Evolutionary conservation across 2,888 invertebrate species (phyloP).

Genomic region (Nebria salina): DNA sequence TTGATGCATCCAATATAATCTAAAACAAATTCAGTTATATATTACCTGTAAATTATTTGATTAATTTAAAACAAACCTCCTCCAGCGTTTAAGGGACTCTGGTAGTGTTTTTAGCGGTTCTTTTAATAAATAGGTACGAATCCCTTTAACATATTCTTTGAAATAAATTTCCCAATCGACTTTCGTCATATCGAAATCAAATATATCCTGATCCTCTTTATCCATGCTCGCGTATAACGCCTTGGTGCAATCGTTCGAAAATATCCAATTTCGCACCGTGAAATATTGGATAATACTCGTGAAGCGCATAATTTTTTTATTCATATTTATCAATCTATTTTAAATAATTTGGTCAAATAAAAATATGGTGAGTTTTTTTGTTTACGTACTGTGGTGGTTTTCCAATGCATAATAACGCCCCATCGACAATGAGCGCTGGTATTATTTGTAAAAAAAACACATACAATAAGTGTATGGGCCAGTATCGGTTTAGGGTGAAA

Average conservation of each 20-base stretch:
- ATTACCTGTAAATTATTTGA: neutral
- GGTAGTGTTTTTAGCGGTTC: slow-evolving; percentile 77
- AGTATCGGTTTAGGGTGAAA: slow-evolving; percentile 69
- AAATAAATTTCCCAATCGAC: slow-evolving; percentile 83
- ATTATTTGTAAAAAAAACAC: slow-evolving; percentile 71
- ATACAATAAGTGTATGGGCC: slow-evolving; percentile 68
- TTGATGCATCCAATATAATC: slow-evolving; percentile 50
- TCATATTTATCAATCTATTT: slow-evolving; percentile 77
- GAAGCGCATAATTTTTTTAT: slow-evolving; percentile 79
- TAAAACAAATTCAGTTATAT: slow-evolving; percentile 38
- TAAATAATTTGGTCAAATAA: neutral
- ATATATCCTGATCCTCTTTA: slow-evolving; percentile 67
- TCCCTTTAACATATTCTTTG: slow-evolving; percentile 75
- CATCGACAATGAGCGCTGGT: slow-evolving; percentile 70
- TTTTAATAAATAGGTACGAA: slow-evolving; percentile 80
- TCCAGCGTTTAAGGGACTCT: slow-evolving; percentile 62
- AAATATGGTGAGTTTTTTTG: neutral
- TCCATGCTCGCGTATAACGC: slow-evolving; percentile 13
- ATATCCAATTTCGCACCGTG: slow-evolving; percentile 73
- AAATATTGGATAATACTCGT: slow-evolving; percentile 77
- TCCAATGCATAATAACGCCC: slow-evolving; percentile 64
- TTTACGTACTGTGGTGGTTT: slow-evolving; percentile 66
- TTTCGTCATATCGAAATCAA: slow-evolving; percentile 77
- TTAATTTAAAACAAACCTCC: slow-evolving; percentile 49
- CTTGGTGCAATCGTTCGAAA: slow-evolving; percentile 64